Evolutionary conservation across 2,888 invertebrate genomes (phyloP), one percentile per base, ranked within the genome.

Genomic region (Morinoia aosen): DNA sequence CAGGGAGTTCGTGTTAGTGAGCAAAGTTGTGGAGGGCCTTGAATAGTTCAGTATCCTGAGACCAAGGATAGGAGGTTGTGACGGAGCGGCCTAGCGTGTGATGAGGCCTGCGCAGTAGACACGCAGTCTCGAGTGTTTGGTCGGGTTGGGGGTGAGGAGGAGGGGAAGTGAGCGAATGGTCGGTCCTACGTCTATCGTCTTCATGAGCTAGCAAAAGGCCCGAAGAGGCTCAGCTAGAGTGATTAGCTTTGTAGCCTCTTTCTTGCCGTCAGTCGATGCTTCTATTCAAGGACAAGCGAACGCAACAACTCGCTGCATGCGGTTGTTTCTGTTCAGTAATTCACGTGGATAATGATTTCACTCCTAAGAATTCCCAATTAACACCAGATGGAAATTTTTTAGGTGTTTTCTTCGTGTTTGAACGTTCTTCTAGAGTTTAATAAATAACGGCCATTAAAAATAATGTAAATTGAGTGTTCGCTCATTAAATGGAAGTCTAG

Each of bases 101-200:
- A 76, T 33, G 76, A 76, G 76, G 76, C 90, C 90, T 40, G 40
- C 48, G 90, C 90, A 48, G 90, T 48, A 90, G 90, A 90, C 90
- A 90, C 90, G 90, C 90, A 48, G 90, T 90, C 90, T 90, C 90
- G 90, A 48, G 12, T 90, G 90, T 90, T 90, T 40, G 90, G 90
- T 90, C 40, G 90, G 48, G 90, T 76, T 76, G 76, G 76, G 90
- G 90, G 19, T 90, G 40, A 48, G 90, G 90, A 48, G 90, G 90
- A 40, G 40, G 90, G 76, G 76, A 25, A 33, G 76, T 76, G 76
- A 76, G 76, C 76, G 33, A 76, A 76, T 76, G 19, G 76, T 76
- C 76, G 76, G 76, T 76, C 33, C 76, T 76, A 76, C 76, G 76
- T 76, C 76, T 33, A 76, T 76, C 76, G 25, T 14, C 90, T 48